Conservation (phyloP, 2,888 invertebrate species). For the Heterodera filipjevi region DNA sequence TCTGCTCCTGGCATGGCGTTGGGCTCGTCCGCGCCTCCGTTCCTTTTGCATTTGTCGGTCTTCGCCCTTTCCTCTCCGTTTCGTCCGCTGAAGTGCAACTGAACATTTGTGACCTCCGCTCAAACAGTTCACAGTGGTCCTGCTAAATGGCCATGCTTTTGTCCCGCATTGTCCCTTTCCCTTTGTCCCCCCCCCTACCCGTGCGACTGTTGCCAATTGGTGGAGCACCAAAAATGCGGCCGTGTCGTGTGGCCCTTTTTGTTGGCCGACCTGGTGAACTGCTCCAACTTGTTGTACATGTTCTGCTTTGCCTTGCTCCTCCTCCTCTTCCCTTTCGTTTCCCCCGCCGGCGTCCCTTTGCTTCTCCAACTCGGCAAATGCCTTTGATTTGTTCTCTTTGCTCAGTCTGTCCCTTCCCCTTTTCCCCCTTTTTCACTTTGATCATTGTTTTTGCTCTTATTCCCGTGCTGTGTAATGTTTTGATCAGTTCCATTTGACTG, state of each 20-base stretch:
- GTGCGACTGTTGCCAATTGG: not conserved
- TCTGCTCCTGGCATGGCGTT: not conserved
- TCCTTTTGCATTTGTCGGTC: not conserved
- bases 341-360: not conserved
- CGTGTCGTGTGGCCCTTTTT: too few relatives aligned
- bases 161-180: not conserved
- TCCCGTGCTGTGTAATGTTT: not conserved
- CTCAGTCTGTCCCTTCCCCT: too few relatives aligned
- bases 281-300: too few relatives aligned
- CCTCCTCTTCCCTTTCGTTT: not conserved
- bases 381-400: not conserved
- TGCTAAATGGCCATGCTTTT: not conserved
- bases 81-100: not conserved
- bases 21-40: not conserved
- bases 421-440: not conserved
- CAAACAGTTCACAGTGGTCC: not conserved
- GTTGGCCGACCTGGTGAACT: too few relatives aligned
- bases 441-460: not conserved
- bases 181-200: too few relatives aligned
- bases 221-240: slow-evolving; percentile 1
- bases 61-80: not conserved
- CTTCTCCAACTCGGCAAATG: not conserved
- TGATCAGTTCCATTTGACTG: not conserved
- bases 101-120: not conserved
- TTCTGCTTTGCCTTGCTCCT: not conserved